phyloP scores from a whole-genome alignment of 1,140 invertebrate genomes.

The Aphidius gifuensis region DNA sequence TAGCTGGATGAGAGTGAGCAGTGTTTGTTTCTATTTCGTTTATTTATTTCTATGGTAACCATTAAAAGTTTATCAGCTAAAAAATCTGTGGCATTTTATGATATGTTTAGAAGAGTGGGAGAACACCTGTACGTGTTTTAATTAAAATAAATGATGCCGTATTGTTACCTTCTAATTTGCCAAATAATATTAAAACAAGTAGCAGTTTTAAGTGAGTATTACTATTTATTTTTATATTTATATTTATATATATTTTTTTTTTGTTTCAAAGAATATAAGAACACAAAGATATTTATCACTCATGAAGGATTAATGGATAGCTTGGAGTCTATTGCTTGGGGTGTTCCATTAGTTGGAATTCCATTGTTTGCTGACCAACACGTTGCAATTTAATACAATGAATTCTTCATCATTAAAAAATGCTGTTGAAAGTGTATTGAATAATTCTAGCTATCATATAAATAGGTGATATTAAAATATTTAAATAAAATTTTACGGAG shows the following conservation, averaged over 20 bases:
- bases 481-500: too few relatives aligned
- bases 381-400: constrained; percentile 23
- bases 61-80: constrained; percentile 40
- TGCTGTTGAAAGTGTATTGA: constrained; percentile 25
- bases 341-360: constrained; percentile 48
- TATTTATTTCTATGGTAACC: constrained; percentile 47
- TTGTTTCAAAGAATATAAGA: constrained; percentile 37
- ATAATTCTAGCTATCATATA: constrained; percentile 11
- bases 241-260: neutral
- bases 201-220: constrained; percentile 53
- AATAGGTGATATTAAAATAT: neutral
- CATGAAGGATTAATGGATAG: constrained; percentile 52
- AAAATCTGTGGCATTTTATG: constrained; percentile 47
- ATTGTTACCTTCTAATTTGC: constrained; percentile 40
- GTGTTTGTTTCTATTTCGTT: constrained; percentile 52
- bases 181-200: constrained; percentile 61
- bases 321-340: constrained; percentile 46
- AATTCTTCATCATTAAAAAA: constrained; percentile 24
- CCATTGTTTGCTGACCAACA: constrained; percentile 37
- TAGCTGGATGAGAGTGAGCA: constrained; percentile 54
- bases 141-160: constrained; percentile 57
- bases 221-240: neutral
- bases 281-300: constrained; percentile 47
- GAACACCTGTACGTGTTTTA: constrained; percentile 55
- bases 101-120: constrained; percentile 47